These are phyloP conservation scores for Synergus japonicus DNA, from an alignment of 2,888 invertebrate species.

Conservation along the genomic window DNA sequence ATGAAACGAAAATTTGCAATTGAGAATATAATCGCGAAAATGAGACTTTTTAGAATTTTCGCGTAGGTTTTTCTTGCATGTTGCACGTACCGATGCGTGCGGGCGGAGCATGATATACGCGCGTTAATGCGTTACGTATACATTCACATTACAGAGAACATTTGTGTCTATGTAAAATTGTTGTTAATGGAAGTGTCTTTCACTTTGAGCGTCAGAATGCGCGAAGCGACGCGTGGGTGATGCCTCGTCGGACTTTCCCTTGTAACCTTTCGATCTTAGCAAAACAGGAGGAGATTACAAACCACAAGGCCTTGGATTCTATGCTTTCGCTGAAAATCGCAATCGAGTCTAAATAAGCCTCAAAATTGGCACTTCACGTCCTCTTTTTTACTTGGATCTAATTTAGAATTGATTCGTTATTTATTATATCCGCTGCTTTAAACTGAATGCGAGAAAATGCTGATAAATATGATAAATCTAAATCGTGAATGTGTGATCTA, in stretches of 20 bases:
- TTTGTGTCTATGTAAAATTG: conserved; percentile 32
- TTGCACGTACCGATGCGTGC: conserved; percentile 8
- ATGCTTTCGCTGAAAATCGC: not conserved
- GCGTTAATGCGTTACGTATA: conserved; percentile 40
- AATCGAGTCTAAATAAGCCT: not conserved
- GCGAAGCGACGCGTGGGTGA: conserved; percentile 71
- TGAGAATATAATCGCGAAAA: not conserved
- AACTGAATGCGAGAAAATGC: not conserved
- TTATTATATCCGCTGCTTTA: not conserved
- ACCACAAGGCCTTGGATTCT: not conserved
- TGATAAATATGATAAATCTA: not conserved
- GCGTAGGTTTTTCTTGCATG: not conserved
- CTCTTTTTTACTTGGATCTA: not conserved
- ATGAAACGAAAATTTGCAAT: not conserved
- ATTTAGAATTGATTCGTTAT: not conserved
- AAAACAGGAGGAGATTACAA: conserved; percentile 20
- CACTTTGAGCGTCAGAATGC: conserved; percentile 72
- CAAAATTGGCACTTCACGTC: not conserved
- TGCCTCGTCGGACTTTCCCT: conserved; percentile 69
- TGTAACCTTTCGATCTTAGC: conserved; percentile 67
- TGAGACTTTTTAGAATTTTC: conserved; percentile 11
- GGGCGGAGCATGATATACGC: conserved; percentile 6
- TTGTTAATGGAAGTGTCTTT: conserved; percentile 66
- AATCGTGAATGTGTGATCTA: not conserved
- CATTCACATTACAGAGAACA: conserved; percentile 46